Conservation (phyloP, 2,797 vertebrate genomes). For the Huso huso region DNA sequence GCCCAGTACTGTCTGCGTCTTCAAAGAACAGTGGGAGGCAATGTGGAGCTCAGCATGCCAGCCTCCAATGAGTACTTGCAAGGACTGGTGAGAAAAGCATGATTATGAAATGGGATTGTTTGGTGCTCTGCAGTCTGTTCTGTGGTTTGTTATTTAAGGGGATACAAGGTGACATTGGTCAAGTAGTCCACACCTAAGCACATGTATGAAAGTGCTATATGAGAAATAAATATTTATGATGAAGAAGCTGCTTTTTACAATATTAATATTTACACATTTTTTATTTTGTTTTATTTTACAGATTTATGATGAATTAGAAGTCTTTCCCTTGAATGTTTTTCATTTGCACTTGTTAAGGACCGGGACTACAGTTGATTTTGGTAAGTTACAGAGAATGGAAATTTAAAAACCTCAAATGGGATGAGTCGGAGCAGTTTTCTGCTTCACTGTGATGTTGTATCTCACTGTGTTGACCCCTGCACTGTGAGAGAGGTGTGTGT, state of each 20-base stretch:
- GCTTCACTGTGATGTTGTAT: conserved; percentile 3
- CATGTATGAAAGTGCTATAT: no score
- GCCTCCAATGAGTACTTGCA: conserved; percentile 55
- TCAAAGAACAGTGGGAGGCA: conserved; percentile 52
- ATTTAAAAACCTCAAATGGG: neutral
- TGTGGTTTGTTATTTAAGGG: no score
- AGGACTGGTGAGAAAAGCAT: conserved; percentile 61
- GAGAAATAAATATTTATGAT: no score
- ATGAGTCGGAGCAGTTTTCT: neutral
- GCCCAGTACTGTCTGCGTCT: conserved; percentile 64
- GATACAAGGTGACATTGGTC: no score
- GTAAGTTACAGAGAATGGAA: conserved; percentile 32
- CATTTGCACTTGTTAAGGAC: conserved; percentile 35
- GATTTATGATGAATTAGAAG: conserved; percentile 68
- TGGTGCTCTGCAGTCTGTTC: no score
- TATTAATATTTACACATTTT: no score
- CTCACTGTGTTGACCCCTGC: conserved; percentile 21
- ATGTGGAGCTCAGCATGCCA: conserved; percentile 48
- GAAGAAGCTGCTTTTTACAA: no score
- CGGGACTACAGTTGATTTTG: conserved; percentile 36
- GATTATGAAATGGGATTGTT: no score
- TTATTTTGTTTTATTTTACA: conserved; percentile 31
- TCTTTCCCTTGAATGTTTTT: conserved; percentile 33
- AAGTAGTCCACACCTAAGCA: no score
- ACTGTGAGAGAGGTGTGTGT: neutral